Percentiles rank a stretch among this genome's conserved stretches.
phyloP scores from a whole-genome alignment of 2,113 vertebrate species.

The Channa maculata region DNA sequence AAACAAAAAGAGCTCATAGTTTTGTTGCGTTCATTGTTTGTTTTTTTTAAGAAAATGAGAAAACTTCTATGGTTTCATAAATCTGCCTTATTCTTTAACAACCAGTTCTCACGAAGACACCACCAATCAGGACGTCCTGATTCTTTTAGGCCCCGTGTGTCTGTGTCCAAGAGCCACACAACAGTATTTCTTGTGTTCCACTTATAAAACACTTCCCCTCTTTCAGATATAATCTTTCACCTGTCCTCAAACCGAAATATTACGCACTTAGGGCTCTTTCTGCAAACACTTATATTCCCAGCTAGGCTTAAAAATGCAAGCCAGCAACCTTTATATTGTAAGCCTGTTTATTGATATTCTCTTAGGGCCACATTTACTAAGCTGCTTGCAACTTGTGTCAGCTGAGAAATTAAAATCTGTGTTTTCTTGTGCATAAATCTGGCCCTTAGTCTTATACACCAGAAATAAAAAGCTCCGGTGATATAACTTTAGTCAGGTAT shows the following conservation, averaged over 20 bases:
- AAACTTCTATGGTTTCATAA: no score
- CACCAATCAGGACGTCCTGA: no score
- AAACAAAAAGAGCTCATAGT: no score
- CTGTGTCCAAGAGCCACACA: no score
- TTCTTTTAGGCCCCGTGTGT: no score
- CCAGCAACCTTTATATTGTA: slow-evolving; percentile 27
- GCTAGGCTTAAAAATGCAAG: slow-evolving; percentile 20
- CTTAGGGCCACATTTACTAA: slow-evolving; percentile 26
- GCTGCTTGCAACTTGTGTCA: not conserved
- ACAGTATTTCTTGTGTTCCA: no score
- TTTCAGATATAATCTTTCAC: slow-evolving; percentile 7
- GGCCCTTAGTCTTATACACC: not conserved
- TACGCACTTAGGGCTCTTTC: slow-evolving; percentile 1
- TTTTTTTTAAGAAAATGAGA: no score
- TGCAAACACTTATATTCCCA: not conserved
- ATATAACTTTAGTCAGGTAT: slow-evolving; percentile 12
- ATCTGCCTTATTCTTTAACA: no score
- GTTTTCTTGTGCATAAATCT: slow-evolving; percentile 5
- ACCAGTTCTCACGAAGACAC: no score
- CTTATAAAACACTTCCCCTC: no score
- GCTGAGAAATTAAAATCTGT: slow-evolving; percentile 26
- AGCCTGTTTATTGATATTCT: slow-evolving; percentile 34
- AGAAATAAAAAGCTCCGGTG: slow-evolving; percentile 3
- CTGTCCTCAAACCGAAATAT: slow-evolving; percentile 12
- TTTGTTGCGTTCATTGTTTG: no score